phyloP scores from a whole-genome alignment of 2,113 vertebrate species.

The Pionites leucogaster region DNA sequence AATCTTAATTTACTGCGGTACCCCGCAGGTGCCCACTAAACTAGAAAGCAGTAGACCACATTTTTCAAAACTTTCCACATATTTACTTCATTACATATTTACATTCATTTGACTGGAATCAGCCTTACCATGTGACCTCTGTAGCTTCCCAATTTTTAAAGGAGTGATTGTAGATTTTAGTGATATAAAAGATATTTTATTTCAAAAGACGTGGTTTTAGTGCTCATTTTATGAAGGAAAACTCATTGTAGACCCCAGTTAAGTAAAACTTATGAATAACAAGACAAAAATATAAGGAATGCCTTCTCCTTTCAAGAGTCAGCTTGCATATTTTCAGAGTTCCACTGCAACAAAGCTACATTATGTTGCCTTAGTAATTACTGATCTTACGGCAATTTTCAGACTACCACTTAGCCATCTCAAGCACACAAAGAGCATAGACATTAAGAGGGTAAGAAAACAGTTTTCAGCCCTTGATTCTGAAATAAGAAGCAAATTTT shows the following conservation, averaged over 20 bases:
- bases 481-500: constrained; percentile 42
- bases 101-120: not conserved
- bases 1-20: not conserved
- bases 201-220: not conserved
- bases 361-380: constrained; percentile 32
- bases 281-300: not conserved
- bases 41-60: not conserved
- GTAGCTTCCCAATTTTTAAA: not conserved
- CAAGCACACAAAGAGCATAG: constrained; percentile 41
- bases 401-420: constrained; percentile 38
- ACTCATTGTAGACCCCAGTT: not conserved
- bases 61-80: not conserved
- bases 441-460: constrained; percentile 15
- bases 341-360: not conserved
- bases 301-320: not conserved
- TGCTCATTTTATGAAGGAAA: not conserved
- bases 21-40: not conserved
- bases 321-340: not conserved
- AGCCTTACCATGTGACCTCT: not conserved
- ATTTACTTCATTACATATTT: not conserved
- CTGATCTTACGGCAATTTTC: constrained; percentile 49
- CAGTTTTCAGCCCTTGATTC: constrained; percentile 36
- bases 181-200: not conserved
- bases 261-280: not conserved
- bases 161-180: not conserved